phyloP scores from a whole-genome alignment of 2,113 vertebrate species.

The Stegostoma tigrinum region DNA sequence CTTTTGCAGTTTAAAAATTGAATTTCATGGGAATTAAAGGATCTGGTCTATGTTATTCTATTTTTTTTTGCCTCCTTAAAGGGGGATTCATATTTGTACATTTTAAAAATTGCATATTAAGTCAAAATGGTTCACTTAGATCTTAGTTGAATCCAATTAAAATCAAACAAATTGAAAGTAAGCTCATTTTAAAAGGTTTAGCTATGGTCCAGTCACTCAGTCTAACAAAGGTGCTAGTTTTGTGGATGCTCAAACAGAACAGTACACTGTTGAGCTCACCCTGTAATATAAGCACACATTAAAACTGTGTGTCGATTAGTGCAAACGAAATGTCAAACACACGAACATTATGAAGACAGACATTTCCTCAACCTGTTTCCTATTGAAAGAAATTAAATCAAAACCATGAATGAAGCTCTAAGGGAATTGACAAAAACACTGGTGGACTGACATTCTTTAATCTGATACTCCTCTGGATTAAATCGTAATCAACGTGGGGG shows the following conservation, averaged over 20 bases:
- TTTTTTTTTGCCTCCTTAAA: neutral
- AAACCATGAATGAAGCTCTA: conserved; percentile 36
- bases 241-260: neutral
- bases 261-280: conserved; percentile 4
- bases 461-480: conserved; percentile 36
- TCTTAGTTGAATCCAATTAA: conserved; percentile 29
- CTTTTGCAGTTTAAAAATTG: neutral
- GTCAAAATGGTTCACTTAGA: neutral
- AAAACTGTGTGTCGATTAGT: conserved; percentile 28
- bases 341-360: conserved; percentile 35
- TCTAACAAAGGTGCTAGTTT: conserved; percentile 24
- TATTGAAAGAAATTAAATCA: conserved; percentile 37
- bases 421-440: conserved; percentile 35
- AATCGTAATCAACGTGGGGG: conserved; percentile 37
- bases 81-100: neutral
- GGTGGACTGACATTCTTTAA: conserved; percentile 34
- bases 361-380: conserved; percentile 38
- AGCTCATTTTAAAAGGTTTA: neutral
- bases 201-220: neutral
- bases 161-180: conserved; percentile 22
- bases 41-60: neutral
- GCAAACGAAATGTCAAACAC: conserved; percentile 32
- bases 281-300: conserved; percentile 31
- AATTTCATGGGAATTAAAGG: conserved; percentile 21
- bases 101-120: conserved; percentile 14